Evolutionary conservation across 2,797 vertebrate genomes (phyloP), one percentile per base, ranked within the genome.

Genomic region (Leptoclinus maculatus): DNA sequence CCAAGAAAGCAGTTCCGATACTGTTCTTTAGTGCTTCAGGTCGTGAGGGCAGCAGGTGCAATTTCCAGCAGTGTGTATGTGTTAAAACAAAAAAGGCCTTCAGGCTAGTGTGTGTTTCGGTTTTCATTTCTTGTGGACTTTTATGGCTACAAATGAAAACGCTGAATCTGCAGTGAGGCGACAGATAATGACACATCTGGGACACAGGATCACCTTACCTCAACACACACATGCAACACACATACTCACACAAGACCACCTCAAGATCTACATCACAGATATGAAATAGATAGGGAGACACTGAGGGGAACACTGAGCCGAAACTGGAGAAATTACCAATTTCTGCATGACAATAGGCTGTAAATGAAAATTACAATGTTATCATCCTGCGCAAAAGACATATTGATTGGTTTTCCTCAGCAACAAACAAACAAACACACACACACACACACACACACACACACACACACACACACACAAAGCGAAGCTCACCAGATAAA

Each of bases 111-210:
- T 68, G 16, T 23, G 39, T 39, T 82, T 21, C 25, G 49, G 9
- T 74, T 79, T 74, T 32, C 38, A 79, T 83, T 84, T 75, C 78
- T 76, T 23, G n/a, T 66, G 71, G 83, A 54, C 69, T 74, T 82
- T 63, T 73, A 75, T 68, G 60, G 65, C 63, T 71, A 54, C 23
- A 88, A 84, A 87, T 76, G 32, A 87, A 89, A 92, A 78, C 17
- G 41, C 80, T 91, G 80, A 90, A 89, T 85, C 76, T 89, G 88
- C 90, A 87, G 82, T 58, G 71, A 83, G 73, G 83, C 76, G 75
- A 88, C 78, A 79, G 43, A 88, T 83, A 89, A 79, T 7, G 16
- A 58, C 63, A 74, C 70, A 27, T 58, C 66, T 74, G 62, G 81
- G 80, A 88, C 76, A 62, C 58, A 39, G 63, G 75, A 78, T 66